These are phyloP conservation scores for Cheilosia impressa DNA, from an alignment of 2,888 invertebrate species.

Conservation along the genomic window DNA sequence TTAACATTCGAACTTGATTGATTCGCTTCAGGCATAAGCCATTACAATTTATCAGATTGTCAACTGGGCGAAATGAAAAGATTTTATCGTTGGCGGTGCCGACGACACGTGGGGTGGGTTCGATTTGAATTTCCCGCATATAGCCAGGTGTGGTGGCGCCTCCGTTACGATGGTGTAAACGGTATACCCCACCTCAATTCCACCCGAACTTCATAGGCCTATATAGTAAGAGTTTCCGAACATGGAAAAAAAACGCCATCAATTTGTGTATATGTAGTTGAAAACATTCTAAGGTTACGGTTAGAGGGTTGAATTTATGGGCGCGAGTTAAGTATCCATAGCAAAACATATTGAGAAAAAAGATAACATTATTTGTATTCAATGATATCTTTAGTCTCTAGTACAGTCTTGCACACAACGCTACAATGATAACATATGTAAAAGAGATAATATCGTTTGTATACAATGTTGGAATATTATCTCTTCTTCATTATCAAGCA, in stretches of 20 bases:
- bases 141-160: slow-evolving; percentile 40
- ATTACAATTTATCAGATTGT: slow-evolving; percentile 71
- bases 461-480: too few species aligned
- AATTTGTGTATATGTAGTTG: slow-evolving; percentile 57
- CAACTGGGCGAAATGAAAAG: slow-evolving; percentile 56
- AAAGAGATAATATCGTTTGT: too few species aligned
- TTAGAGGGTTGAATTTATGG: slow-evolving; percentile 68
- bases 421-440: too few species aligned
- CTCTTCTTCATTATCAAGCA: too few species aligned
- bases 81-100: slow-evolving; percentile 51
- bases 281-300: slow-evolving; percentile 43
- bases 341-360: too few species aligned
- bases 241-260: slow-evolving; percentile 39
- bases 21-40: slow-evolving; percentile 61
- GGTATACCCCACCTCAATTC: background rate
- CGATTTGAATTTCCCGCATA: slow-evolving; percentile 25
- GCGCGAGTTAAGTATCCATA: too few species aligned
- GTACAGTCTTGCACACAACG: too few species aligned
- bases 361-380: too few species aligned
- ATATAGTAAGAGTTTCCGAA: slow-evolving; percentile 9
- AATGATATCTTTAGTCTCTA: too few species aligned
- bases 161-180: slow-evolving; percentile 4
- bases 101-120: slow-evolving; percentile 26
- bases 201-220: slow-evolving; percentile 21
- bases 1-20: slow-evolving; percentile 60